Conservation (phyloP, 2,113 vertebrate genomes). For the Dicrurus megarhynchus region DNA sequence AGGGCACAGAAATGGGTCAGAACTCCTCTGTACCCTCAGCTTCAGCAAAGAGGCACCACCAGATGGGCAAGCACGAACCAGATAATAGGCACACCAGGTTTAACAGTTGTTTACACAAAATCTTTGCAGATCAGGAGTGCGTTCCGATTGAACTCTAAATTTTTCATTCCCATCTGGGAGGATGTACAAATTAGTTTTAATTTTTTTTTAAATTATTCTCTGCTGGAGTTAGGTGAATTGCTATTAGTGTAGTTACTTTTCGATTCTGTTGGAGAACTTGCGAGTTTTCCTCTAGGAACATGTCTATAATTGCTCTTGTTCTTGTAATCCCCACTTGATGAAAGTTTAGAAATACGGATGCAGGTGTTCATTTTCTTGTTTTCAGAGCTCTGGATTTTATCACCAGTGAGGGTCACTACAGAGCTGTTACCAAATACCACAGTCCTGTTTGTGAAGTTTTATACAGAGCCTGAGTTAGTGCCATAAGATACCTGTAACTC, state of each 20-base stretch:
- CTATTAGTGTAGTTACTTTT: neutral
- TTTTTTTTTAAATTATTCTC: neutral
- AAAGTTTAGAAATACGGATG: conserved; percentile 67
- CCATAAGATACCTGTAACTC: neutral
- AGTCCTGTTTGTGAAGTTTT: conserved; percentile 34
- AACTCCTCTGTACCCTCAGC: neutral
- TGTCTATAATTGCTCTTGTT: conserved; percentile 42
- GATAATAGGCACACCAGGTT: neutral
- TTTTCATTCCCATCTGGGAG: neutral
- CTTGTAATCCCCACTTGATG: conserved; percentile 60
- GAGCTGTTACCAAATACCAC: conserved; percentile 61
- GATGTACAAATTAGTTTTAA: neutral
- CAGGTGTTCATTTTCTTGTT: conserved; percentile 67
- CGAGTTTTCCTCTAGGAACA: conserved; percentile 14
- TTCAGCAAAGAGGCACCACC: neutral
- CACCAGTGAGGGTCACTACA: conserved; percentile 76
- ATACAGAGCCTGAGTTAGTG: conserved; percentile 23
- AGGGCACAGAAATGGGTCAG: neutral
- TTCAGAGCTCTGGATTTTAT: conserved; percentile 76
- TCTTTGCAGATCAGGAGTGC: neutral
- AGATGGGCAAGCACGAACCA: neutral
- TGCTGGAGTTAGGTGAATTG: neutral
- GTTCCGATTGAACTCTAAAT: neutral
- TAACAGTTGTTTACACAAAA: neutral
- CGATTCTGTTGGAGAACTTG: conserved; percentile 8